A percentile compares a stretch with the other conserved stretches of the same genome.
Conservation (phyloP, 2,888 invertebrate genomes). For the Monopis laevigella region DNA sequence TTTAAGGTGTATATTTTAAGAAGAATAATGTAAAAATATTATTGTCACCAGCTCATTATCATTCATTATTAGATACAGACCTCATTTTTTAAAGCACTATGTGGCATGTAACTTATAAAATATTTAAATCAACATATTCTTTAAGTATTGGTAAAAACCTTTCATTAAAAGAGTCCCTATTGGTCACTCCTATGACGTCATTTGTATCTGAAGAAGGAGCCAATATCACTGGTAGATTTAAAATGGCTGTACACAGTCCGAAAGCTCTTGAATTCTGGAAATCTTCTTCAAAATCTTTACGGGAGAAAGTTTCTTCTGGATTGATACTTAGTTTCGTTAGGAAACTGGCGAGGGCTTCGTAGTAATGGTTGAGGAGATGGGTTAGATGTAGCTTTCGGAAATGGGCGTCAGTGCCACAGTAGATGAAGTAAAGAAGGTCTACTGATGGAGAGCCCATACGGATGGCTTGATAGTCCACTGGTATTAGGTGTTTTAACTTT, state of each 20-base stretch:
- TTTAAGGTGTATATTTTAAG: too few species aligned
- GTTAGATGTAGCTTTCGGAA: slow-evolving; percentile 8
- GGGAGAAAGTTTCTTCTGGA: neutral
- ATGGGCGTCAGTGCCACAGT: slow-evolving; percentile 8
- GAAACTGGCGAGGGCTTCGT: slow-evolving; percentile 2
- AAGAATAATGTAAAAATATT: too few species aligned
- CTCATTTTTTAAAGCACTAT: too few species aligned
- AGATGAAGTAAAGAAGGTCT: slow-evolving; percentile 13
- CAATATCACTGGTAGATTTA: slow-evolving; percentile 1
- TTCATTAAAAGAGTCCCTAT: neutral
- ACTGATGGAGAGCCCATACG: slow-evolving; percentile 1
- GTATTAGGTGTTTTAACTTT: slow-evolving; percentile 6
- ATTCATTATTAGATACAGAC: too few species aligned
- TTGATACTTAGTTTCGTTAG: neutral
- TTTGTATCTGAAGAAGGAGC: neutral
- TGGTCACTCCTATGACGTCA: neutral
- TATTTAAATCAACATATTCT: neutral
- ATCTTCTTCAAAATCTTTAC: slow-evolving; percentile 10
- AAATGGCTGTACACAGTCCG: slow-evolving; percentile 1
- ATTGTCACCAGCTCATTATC: too few species aligned
- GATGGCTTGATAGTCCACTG: slow-evolving; percentile 11
- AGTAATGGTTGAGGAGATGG: slow-evolving; percentile 7
- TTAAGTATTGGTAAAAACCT: slow-evolving; percentile 3
- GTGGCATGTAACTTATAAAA: too few species aligned
- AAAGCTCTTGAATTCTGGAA: neutral